Percentiles rank a stretch among this genome's conserved stretches.
Evolutionary conservation across 2,797 vertebrate species (phyloP).

Genomic region (Acridotheres tristis): DNA sequence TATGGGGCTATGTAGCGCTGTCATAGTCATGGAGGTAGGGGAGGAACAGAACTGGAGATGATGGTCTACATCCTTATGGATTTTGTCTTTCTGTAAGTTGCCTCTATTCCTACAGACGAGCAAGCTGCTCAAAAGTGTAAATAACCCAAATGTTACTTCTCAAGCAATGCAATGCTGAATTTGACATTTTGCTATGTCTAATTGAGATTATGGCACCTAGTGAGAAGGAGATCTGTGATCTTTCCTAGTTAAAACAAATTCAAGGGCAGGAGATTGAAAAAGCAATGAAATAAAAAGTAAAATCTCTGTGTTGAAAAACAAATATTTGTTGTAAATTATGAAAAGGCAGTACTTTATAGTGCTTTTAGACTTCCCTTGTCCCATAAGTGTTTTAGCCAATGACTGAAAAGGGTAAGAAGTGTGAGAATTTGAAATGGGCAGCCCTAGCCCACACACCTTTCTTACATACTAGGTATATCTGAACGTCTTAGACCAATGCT

Average conservation of each 20-base stretch:
- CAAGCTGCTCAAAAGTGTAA: neutral
- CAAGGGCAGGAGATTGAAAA: neutral
- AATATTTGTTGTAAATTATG: neutral
- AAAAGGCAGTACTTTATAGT: neutral
- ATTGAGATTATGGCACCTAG: neutral
- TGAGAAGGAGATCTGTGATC: neutral
- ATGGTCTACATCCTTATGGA: neutral
- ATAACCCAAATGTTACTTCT: neutral
- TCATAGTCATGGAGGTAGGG: neutral
- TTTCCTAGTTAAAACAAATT: neutral
- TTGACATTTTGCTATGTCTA: neutral
- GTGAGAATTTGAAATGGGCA: neutral
- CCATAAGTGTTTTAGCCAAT: neutral
- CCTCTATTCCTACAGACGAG: neutral
- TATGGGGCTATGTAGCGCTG: accelerated
- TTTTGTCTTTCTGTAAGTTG: neutral
- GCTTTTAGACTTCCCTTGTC: neutral
- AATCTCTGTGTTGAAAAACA: neutral
- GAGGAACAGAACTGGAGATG: neutral
- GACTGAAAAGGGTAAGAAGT: neutral
- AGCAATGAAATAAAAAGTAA: neutral
- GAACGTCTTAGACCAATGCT: neutral
- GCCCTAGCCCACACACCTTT: neutral
- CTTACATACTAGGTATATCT: neutral
- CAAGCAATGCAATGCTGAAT: neutral